These are phyloP conservation scores for Polydrusus cervinus DNA, from an alignment of 2,888 invertebrate genomes.

Conservation along the genomic window DNA sequence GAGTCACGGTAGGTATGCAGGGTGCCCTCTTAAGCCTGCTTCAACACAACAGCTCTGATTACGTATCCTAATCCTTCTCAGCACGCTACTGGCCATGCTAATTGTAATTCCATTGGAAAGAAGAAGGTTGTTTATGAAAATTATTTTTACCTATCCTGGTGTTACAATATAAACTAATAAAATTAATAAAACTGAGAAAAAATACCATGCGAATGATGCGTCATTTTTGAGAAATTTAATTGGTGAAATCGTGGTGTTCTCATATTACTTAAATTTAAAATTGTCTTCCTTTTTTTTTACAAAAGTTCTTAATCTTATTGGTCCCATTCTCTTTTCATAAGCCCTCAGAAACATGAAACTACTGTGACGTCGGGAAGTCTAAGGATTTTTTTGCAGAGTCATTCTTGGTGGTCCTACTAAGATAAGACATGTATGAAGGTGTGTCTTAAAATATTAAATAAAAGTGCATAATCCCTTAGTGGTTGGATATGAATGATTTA, in stretches of 20 bases:
- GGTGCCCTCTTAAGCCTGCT: constrained; percentile 57
- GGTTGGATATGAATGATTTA: background rate
- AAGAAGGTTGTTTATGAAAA: constrained; percentile 39
- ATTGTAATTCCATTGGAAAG: constrained; percentile 67
- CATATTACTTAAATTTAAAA: no score
- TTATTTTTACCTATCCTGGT: no score
- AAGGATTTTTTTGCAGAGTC: constrained; percentile 43
- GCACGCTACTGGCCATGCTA: constrained; percentile 70
- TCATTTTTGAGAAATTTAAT: background rate
- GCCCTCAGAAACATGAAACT: constrained; percentile 37
- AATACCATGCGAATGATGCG: no score
- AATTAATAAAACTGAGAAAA: no score
- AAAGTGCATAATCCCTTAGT: background rate
- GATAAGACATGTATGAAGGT: constrained; percentile 43
- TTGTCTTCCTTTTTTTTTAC: background rate
- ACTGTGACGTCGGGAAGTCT: constrained; percentile 57
- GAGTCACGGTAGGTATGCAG: constrained; percentile 57
- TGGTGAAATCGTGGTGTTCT: no score
- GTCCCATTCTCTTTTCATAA: constrained; percentile 12
- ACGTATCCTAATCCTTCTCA: constrained; percentile 68
- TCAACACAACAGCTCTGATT: constrained; percentile 62
- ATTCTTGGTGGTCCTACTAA: constrained; percentile 46
- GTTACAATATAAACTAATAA: no score
- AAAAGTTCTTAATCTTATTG: no score
- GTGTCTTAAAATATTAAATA: constrained; percentile 38